Conservation (phyloP, 2,797 vertebrate genomes). For the Caiman crocodilus region DNA sequence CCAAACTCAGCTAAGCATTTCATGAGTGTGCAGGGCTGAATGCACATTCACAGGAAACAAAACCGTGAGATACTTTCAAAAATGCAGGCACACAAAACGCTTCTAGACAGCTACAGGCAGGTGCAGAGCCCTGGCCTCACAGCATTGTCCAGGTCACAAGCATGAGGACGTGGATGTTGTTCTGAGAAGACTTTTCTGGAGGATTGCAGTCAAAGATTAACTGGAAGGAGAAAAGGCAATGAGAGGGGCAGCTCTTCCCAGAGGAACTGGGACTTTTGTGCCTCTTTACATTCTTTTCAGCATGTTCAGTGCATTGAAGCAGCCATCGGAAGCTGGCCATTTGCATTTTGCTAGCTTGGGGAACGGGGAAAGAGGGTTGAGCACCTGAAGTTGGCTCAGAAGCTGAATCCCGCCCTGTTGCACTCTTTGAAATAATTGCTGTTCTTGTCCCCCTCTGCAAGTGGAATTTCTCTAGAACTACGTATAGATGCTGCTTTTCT, state of each 20-base stretch:
- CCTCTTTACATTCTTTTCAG: slow-evolving; percentile 58
- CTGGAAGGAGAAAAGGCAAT: slow-evolving; percentile 19
- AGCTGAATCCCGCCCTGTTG: not conserved
- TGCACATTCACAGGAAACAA: slow-evolving; percentile 69
- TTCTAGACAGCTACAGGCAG: slow-evolving; percentile 43
- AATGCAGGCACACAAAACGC: slow-evolving; percentile 50
- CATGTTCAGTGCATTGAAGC: slow-evolving; percentile 70
- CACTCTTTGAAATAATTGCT: not conserved
- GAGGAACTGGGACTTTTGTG: slow-evolving; percentile 56
- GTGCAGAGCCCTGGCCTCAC: slow-evolving; percentile 28
- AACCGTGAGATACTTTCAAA: slow-evolving; percentile 71
- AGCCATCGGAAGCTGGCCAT: slow-evolving; percentile 67
- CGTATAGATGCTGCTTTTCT: not conserved
- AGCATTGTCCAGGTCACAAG: not conserved
- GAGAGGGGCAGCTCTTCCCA: slow-evolving; percentile 53
- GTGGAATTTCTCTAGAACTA: not conserved
- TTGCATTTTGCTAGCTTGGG: slow-evolving; percentile 51
- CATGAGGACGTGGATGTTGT: not conserved
- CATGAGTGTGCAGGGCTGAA: slow-evolving; percentile 57
- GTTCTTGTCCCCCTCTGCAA: accelerated
- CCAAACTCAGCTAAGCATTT: slow-evolving; percentile 63
- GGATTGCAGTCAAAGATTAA: slow-evolving; percentile 51
- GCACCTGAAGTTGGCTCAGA: not conserved
- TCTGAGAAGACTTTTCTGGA: not conserved
- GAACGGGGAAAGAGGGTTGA: slow-evolving; percentile 18